A percentile compares a stretch with the other conserved stretches of the same genome.
Conservation (phyloP, 1,140 invertebrate genomes). For the Dolichoris vasculosae region DNA sequence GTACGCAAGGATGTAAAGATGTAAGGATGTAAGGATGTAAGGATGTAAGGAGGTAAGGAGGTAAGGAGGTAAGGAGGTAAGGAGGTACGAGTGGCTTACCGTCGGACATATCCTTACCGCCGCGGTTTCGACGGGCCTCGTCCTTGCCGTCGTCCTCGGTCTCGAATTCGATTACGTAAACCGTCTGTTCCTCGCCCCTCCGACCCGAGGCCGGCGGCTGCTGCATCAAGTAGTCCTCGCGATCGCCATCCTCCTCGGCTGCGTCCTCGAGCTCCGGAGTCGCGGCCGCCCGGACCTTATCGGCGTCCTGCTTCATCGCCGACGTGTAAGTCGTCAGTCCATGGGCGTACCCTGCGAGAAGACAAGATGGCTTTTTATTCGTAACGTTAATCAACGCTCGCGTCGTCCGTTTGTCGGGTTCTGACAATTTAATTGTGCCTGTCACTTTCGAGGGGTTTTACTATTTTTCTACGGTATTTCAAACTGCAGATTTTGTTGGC, state of each 20-base stretch:
- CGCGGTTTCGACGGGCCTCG: slow-evolving; percentile 58
- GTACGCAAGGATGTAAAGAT: no score
- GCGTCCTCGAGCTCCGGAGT: neutral
- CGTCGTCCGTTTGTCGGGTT: no score
- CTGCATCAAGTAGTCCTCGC: slow-evolving; percentile 8
- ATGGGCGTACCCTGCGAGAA: slow-evolving; percentile 6
- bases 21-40: no score
- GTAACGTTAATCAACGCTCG: no score
- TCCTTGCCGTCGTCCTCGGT: slow-evolving; percentile 62
- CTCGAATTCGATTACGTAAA: slow-evolving; percentile 66
- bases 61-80: no score
- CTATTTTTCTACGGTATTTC: no score
- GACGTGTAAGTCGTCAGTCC: neutral
- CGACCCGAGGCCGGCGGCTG: neutral
- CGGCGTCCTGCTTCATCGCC: neutral
- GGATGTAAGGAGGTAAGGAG: no score
- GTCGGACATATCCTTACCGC: slow-evolving; percentile 57
- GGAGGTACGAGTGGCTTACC: slow-evolving; percentile 51
- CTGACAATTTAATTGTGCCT: no score
- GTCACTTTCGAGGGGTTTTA: no score
- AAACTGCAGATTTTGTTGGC: no score
- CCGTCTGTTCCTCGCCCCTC: slow-evolving; percentile 56
- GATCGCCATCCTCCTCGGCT: slow-evolving; percentile 34
- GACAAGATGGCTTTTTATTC: neutral
- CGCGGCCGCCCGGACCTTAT: neutral